Conservation (phyloP, 2,888 invertebrate genomes). For the Cerastis leucographa region DNA sequence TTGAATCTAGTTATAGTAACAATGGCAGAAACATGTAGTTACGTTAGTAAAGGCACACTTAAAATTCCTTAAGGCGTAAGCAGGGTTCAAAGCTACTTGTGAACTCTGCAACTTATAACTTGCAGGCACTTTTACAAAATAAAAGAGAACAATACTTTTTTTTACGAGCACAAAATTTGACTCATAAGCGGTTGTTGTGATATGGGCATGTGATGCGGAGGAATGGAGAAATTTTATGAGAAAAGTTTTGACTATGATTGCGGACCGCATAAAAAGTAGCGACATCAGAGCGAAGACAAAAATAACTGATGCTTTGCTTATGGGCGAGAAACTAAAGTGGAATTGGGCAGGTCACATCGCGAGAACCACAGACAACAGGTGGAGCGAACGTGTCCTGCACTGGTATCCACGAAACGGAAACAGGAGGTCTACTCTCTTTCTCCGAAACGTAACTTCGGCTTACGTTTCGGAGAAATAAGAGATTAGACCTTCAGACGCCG, state of each 20-base stretch:
- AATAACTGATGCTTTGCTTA: too few species aligned
- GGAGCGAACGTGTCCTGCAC: too few species aligned
- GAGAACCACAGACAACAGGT: too few species aligned
- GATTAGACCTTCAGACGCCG: too few species aligned
- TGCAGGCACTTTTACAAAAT: background rate
- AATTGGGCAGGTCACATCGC: too few species aligned
- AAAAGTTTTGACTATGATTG: background rate
- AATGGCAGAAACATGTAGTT: conserved; percentile 27
- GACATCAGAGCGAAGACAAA: too few species aligned
- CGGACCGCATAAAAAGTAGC: too few species aligned
- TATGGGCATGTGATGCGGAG: background rate
- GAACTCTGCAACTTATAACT: background rate
- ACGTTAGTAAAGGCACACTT: conserved; percentile 8
- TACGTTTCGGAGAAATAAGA: too few species aligned
- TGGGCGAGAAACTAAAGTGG: too few species aligned
- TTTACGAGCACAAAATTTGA: background rate
- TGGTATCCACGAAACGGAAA: too few species aligned
- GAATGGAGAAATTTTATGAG: background rate
- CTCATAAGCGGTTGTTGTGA: background rate
- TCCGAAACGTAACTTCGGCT: too few species aligned
- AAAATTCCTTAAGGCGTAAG: background rate
- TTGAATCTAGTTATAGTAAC: conserved; percentile 25
- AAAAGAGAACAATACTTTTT: background rate
- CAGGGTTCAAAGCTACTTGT: background rate
- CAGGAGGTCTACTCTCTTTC: too few species aligned